Base-by-base conservation (phyloP, 2,888 invertebrate species). In the Acrobeloides nanus region DNA sequence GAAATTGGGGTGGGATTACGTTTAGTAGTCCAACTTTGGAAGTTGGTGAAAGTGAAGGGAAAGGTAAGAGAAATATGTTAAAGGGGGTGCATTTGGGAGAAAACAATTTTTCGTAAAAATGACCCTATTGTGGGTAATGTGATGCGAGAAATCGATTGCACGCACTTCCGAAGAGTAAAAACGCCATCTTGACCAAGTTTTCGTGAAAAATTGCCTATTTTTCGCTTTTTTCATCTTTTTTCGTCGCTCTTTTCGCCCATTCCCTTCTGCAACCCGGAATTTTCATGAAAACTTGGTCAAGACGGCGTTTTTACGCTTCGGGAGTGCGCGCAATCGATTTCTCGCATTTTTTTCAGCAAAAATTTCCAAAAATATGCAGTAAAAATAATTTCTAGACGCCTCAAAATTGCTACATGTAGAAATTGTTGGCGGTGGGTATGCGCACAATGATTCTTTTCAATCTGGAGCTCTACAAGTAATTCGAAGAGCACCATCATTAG, bases 1-100 rank as follows among this genome's bases (percentile, higher is more conserved):
- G 85, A 38, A 88, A 89, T 71, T 99, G 97, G 97, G 97, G 95
- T 33, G 95, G 95, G 27, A 83, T 97, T 54, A 81, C 93, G 52
- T 90, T 74, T 41, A 62, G 60, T 8, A 39, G 51, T 6, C 50
- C 49, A 23, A 45, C 48, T 0, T 26, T 68, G 38, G 68, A 68
- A 18, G 40, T 64, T 26, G 51, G 51, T n/a, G 31, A 45, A 40
- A 38, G 23, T 15, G 26, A 23, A 20, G 38, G 40, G 1, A 55
- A 43, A 38, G 59, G 51, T 58, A 27, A 23, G 32, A 24, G 12
- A 40, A 20, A 43, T 38, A 31, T 31, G 15, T 31, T 31, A 31
- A 17, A 31, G 3, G 2, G 32, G 3, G 15, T 3, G 17, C 15
- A 31, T 2, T 15, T 21, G 3, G 21, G 35, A 23, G 4, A 23